phyloP scores from a whole-genome alignment of 2,113 vertebrate genomes.

The Pachypanchax playfairii region DNA sequence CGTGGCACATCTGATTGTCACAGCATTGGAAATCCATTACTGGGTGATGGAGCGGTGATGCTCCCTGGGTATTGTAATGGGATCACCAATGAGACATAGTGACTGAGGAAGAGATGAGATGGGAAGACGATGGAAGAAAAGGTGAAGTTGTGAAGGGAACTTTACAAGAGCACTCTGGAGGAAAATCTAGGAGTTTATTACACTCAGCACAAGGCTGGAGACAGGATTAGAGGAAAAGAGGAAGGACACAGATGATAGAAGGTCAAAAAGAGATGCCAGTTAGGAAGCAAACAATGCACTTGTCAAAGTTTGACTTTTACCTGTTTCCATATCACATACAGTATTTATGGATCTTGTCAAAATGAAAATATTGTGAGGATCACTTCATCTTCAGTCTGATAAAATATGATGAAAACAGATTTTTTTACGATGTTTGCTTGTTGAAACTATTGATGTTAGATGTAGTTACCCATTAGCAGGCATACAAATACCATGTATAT shows the following conservation, averaged over 20 bases:
- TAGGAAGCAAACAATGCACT: conserved; percentile 5
- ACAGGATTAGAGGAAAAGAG: conserved; percentile 12
- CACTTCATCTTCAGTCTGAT: too few species aligned
- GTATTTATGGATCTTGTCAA: conserved; percentile 13
- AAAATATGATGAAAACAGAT: too few species aligned
- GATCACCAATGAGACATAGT: conserved; percentile 50
- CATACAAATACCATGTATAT: too few species aligned
- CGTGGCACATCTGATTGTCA: conserved; percentile 49
- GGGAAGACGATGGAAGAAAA: conserved; percentile 22
- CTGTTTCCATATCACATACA: conserved; percentile 21
- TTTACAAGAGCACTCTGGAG: conserved; percentile 1
- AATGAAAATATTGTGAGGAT: conserved; percentile 6
- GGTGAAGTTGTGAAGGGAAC: background rate
- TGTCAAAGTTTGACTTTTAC: conserved; percentile 23
- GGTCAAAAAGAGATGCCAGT: conserved; percentile 32
- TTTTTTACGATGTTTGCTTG: too few species aligned
- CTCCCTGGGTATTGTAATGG: conserved; percentile 57
- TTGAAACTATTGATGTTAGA: too few species aligned
- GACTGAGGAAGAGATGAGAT: conserved; percentile 60
- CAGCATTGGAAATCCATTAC: conserved; percentile 72
- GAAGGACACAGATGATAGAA: conserved; percentile 26
- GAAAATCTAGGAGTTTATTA: conserved; percentile 4
- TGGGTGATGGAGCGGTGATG: conserved; percentile 58
- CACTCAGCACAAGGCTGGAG: background rate
- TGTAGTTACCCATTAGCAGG: too few species aligned